Evolutionary conservation across 1,140 invertebrate genomes (phyloP), one percentile per base, ranked within the genome.

Genomic region (Teleogryllus occipitalis): DNA sequence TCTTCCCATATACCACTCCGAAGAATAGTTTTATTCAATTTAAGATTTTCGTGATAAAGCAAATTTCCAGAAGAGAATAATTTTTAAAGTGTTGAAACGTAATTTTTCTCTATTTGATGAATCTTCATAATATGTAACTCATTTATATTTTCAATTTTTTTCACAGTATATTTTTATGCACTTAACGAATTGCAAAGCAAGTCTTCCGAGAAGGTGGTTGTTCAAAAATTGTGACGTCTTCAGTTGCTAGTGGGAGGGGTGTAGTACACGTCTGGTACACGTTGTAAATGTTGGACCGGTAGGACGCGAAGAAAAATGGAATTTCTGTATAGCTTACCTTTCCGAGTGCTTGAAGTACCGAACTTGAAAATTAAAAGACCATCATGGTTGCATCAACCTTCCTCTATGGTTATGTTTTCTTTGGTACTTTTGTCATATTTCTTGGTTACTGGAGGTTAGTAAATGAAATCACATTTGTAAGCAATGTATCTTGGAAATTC

Each of bases 361-460:
- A 96, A 97, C 87, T 89, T 99, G 76, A 97, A 97, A 87, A 89
- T 98, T 47, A 97, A 97, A 84, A 93, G 90, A 83, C 96, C 96
- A 78, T 92, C 93, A 90, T 98, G 96, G 96, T 86, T 98, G 54
- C 92, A 94, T 74, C 91, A 95, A 87, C 98, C 98, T 0, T 97
- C 96, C 76, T 92, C 97, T 39, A 99, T 98, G 96, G 90, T 93
- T 81, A 93, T 98, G 80, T 99, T 98, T 87, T 90, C 94, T 15
- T 87, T 97, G 77, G 93, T 99, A 65, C 87, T 99, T 65, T 86
- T 96, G 27, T 98, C 97, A 7, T 99, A 99, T 87, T 99, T 99
- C 88, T 88, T 99, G 81, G 97, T 99, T 72, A 99, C 97, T 78
- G 98, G 97, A 91, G 97, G 97, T 97, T 89, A 90, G 87, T 74